Base-by-base conservation (phyloP, 2,797 vertebrate genomes). In the Scomberomorus guttatus region DNA sequence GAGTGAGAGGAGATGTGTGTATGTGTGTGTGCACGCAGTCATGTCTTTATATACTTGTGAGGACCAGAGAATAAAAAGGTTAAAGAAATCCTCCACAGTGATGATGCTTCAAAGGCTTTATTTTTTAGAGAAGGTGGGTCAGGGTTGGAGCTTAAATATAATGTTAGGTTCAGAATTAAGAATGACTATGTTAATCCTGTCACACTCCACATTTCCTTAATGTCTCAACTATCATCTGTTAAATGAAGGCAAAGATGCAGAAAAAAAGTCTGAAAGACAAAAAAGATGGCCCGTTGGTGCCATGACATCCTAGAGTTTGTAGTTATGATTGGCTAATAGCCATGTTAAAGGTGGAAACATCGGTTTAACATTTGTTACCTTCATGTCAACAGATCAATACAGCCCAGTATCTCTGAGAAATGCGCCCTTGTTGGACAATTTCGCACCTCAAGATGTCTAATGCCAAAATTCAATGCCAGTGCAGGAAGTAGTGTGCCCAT, bases 1-100 rank as follows among this genome's bases (percentile, higher is more conserved):
- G 86, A 89, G 80, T 50, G 52, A 81, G 60, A 71, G 69, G 50
- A 46, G 55, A 22, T 59, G 68, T 54, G 66, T 57, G 52, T 14
- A 1, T 48, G 58, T n/a, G 52, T 18, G 60, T 18, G 25, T 25
- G 18, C 44, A 52, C 18, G 7, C 11, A n/a, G 59, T 24, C 8
- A 7, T 15, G 60, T 17, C 3, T 79, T 64, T 71, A 57, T 80
- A 52, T 56, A 73, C 27, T 59, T n/a, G 50, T 39, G 68, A 79
- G 60, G 65, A 50, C 63, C 48, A 48, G 22, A 54, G 25, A 69
- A 67, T 78, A 57, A 72, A 70, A 48, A 25, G 7, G 12, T 20
- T 32, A 48, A 17, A 18, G 37, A 72, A 66, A 54, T 18, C 10
- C 24, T 55, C 3, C 17, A 20, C 9, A 11, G 14, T 71, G 59